These are phyloP conservation scores for Strix occidentalis DNA, from an alignment of 2,797 vertebrate species.

Conservation along the genomic window DNA sequence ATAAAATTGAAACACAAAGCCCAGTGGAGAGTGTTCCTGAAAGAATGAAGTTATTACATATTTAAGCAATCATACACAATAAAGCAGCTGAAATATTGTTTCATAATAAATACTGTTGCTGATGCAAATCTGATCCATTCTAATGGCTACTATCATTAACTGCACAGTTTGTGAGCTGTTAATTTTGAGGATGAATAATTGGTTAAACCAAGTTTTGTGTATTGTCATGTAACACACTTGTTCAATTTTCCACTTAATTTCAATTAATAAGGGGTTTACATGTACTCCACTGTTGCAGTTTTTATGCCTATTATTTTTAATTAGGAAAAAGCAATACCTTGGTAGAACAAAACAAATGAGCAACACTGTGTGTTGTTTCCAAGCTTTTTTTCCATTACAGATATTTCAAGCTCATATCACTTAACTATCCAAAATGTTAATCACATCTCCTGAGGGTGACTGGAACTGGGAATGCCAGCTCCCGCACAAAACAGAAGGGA, in stretches of 20 bases:
- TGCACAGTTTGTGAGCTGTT: background rate
- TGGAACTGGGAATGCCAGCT: background rate
- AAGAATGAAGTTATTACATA: slow-evolving; percentile 24
- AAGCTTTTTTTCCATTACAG: background rate
- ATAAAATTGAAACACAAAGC: slow-evolving; percentile 1
- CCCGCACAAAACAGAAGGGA: fast-evolving
- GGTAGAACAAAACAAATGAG: background rate
- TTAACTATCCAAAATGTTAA: background rate
- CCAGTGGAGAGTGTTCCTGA: background rate
- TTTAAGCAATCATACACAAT: background rate
- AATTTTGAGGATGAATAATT: slow-evolving; percentile 60
- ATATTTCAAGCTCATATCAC: background rate
- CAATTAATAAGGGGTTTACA: slow-evolving; percentile 42
- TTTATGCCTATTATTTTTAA: slow-evolving; percentile 65
- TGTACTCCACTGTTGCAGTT: slow-evolving; percentile 25
- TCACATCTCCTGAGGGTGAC: background rate
- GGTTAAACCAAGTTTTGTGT: slow-evolving; percentile 43
- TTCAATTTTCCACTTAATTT: slow-evolving; percentile 71
- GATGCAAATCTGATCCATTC: slow-evolving; percentile 36
- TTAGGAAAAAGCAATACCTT: slow-evolving; percentile 51
- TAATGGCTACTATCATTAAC: slow-evolving; percentile 51
- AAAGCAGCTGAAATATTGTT: background rate
- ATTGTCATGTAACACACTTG: slow-evolving; percentile 27
- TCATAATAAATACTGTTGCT: slow-evolving; percentile 29
- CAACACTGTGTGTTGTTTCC: background rate